Evolutionary conservation across 2,797 vertebrate species (phyloP).

Genomic region (Brachyalestes nurse): DNA sequence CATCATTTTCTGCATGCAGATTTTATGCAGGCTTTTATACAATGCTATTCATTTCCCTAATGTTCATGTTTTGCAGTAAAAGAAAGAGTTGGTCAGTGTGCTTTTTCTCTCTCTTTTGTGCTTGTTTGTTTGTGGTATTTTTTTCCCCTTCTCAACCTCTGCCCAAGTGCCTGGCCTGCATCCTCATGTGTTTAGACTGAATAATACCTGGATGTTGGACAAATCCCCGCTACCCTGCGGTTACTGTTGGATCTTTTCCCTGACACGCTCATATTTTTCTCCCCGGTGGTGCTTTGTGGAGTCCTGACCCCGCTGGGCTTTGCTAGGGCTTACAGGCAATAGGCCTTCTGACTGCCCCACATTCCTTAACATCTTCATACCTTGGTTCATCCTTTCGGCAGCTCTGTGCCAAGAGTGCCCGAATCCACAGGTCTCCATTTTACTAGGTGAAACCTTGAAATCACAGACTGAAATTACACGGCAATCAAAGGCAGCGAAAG

Average conservation of each 20-base stretch:
- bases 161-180: slow-evolving; percentile 19
- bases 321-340: slow-evolving; percentile 28
- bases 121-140: slow-evolving; percentile 26
- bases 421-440: slow-evolving; percentile 28
- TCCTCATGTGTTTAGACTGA: slow-evolving; percentile 25
- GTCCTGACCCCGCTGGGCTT: slow-evolving; percentile 27
- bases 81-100: slow-evolving; percentile 7
- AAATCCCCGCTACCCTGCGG: slow-evolving; percentile 35
- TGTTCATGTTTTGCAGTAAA: slow-evolving; percentile 21
- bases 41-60: slow-evolving; percentile 31
- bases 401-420: slow-evolving; percentile 12
- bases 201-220: slow-evolving; percentile 52
- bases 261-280: slow-evolving; percentile 42
- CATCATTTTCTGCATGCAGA: neutral
- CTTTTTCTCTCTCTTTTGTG: slow-evolving; percentile 17
- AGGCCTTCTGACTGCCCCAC: neutral
- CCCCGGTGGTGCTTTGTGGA: slow-evolving; percentile 19
- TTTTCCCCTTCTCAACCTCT: slow-evolving; percentile 8
- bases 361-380: slow-evolving; percentile 22
- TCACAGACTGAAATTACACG: slow-evolving; percentile 73
- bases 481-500: slow-evolving; percentile 75
- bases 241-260: slow-evolving; percentile 46
- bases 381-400: slow-evolving; percentile 6
- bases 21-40: slow-evolving; percentile 34
- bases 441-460: slow-evolving; percentile 75